phyloP scores from a whole-genome alignment of 2,888 invertebrate genomes.

The Bugula neritina region DNA sequence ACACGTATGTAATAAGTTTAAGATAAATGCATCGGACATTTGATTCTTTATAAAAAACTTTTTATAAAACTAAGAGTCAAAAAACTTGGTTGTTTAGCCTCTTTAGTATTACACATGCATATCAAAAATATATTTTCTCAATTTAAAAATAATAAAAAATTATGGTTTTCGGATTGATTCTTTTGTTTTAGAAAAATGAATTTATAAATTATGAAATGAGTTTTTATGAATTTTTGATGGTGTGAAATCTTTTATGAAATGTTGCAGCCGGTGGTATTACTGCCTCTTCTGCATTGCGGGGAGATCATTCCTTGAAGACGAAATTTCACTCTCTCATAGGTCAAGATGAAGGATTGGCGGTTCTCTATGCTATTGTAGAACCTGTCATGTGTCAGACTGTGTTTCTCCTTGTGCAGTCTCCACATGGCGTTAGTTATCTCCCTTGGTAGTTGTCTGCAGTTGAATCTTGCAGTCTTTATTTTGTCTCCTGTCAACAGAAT shows the following conservation, averaged over 20 bases:
- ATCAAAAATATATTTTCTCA: too few species aligned
- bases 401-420: constrained; percentile 19
- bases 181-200: too few species aligned
- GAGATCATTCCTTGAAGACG: background rate
- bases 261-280: background rate
- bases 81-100: too few species aligned
- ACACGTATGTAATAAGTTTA: too few species aligned
- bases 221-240: too few species aligned
- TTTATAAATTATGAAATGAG: too few species aligned
- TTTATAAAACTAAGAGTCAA: too few species aligned
- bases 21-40: too few species aligned
- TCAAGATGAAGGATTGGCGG: constrained; percentile 10
- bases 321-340: background rate
- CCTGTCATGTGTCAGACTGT: constrained; percentile 7
- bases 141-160: too few species aligned
- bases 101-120: too few species aligned
- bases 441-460: background rate
- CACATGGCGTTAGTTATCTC: background rate
- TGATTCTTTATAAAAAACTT: too few species aligned
- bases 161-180: too few species aligned
- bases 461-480: background rate
- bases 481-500: background rate
- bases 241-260: background rate
- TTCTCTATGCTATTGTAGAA: constrained; percentile 24
- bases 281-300: background rate